Evolutionary conservation across 1,140 invertebrate species (phyloP).

Genomic region (Tribolium castaneum): DNA sequence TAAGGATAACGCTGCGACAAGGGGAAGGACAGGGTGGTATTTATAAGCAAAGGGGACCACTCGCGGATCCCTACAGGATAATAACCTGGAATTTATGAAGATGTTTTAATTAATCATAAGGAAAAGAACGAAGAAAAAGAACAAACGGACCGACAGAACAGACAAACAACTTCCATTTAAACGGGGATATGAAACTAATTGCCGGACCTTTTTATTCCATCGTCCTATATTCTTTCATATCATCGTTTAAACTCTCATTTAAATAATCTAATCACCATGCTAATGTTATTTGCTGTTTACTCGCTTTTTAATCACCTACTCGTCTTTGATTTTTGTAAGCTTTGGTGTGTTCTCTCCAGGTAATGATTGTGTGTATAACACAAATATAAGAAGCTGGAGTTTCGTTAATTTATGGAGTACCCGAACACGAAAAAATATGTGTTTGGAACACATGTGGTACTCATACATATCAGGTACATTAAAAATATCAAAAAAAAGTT

Average conservation of each 20-base stretch:
- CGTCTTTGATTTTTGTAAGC: background rate
- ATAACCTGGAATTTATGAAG: constrained; percentile 55
- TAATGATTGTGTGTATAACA: no score
- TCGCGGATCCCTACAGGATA: constrained; percentile 36
- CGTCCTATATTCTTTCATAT: background rate
- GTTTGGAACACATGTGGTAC: no score
- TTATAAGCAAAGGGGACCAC: constrained; percentile 35
- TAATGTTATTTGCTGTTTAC: background rate
- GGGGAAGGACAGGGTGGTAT: constrained; percentile 12
- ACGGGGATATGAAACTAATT: constrained; percentile 19
- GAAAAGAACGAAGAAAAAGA: constrained; percentile 26
- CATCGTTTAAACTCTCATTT: background rate
- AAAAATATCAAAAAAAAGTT: no score
- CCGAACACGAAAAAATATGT: no score
- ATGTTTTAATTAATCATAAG: constrained; percentile 57
- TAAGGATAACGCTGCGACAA: background rate
- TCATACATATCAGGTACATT: no score
- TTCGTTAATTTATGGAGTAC: no score
- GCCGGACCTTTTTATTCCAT: background rate
- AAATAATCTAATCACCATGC: background rate
- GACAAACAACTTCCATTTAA: constrained; percentile 19
- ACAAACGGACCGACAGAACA: background rate
- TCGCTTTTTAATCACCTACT: background rate
- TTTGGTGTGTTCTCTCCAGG: no score
- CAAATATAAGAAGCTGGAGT: no score